These are phyloP conservation scores for Ambastaia sidthimunki DNA, from an alignment of 2,797 vertebrate species.

Conservation along the genomic window DNA sequence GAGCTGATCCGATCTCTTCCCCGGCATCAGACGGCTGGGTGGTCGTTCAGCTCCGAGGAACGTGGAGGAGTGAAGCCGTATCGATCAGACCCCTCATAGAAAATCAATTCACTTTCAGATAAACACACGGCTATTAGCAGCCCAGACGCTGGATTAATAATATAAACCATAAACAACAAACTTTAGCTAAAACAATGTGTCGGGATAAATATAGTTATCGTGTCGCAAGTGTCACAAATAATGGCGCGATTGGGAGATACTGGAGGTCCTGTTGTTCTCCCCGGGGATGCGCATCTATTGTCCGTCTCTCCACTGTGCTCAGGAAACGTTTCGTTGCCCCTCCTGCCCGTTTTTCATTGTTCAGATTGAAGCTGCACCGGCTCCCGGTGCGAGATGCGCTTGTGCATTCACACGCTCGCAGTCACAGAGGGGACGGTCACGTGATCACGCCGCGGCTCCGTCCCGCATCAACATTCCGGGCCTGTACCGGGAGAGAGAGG, in stretches of 20 bases:
- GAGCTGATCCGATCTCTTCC: background rate
- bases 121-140: constrained; percentile 16
- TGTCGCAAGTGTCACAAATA: constrained; percentile 34
- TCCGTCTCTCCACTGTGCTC: background rate
- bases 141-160: constrained; percentile 3
- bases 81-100: constrained; percentile 56
- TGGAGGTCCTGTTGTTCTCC: constrained; percentile 44
- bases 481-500: constrained; percentile 10
- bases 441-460: no score
- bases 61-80: constrained; percentile 56
- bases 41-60: constrained; percentile 59
- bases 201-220: constrained; percentile 55
- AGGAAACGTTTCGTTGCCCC: constrained; percentile 47
- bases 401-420: constrained; percentile 50
- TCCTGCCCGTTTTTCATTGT: constrained; percentile 52
- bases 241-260: constrained; percentile 7
- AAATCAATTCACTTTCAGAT: constrained; percentile 62
- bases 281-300: constrained; percentile 12
- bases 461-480: constrained; percentile 50
- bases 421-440: constrained; percentile 7
- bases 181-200: constrained; percentile 42
- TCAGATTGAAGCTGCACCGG: constrained; percentile 42
- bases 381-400: constrained; percentile 27
- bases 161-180: constrained; percentile 31
- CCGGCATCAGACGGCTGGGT: constrained; percentile 44